Conservation (phyloP, 1,140 invertebrate species). For the Sycophaga agraensis region DNA sequence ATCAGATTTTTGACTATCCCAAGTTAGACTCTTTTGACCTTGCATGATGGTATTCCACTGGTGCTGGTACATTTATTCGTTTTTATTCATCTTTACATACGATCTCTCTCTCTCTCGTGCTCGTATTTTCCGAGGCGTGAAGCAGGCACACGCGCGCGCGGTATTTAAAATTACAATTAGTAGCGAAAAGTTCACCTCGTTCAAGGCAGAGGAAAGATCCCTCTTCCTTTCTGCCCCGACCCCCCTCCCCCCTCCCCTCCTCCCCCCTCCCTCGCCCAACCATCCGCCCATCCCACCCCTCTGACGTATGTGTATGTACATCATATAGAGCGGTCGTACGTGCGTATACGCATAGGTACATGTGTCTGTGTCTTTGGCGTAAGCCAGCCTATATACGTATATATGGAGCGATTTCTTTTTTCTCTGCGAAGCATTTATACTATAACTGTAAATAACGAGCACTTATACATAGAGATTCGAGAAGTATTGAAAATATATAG, state of each 20-base stretch:
- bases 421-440: conserved; percentile 38
- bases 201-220: background rate
- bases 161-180: background rate
- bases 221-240: no score
- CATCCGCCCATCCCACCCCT: no score
- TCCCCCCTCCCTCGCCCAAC: no score
- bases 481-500: conserved; percentile 40
- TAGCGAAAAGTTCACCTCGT: background rate
- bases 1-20: no score
- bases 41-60: no score
- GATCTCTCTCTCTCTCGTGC: no score
- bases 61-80: no score
- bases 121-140: background rate
- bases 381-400: conserved; percentile 9
- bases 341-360: conserved; percentile 25
- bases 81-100: no score
- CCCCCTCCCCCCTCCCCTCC: no score
- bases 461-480: conserved; percentile 33
- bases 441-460: conserved; percentile 40
- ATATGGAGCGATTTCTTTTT: background rate
- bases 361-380: conserved; percentile 11
- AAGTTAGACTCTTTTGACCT: no score
- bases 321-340: conserved; percentile 18
- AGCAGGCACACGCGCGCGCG: conserved; percentile 10
- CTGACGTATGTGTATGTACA: background rate